A percentile compares a stretch with the other conserved stretches of the same genome.
These are phyloP conservation scores for Cheilosia soror DNA, from an alignment of 2,888 invertebrate genomes.

Conservation along the genomic window DNA sequence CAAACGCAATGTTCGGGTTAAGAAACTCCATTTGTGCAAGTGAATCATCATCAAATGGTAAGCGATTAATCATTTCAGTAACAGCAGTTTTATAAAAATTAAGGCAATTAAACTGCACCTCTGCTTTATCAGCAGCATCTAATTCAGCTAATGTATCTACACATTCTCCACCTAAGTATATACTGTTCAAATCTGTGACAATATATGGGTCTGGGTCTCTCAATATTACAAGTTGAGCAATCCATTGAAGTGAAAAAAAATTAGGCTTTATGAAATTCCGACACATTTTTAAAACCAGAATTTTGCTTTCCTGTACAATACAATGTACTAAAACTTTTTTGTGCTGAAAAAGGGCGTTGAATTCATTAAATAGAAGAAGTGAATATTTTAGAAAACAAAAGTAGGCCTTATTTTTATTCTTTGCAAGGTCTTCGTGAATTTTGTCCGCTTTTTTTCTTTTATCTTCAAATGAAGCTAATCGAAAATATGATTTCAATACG, in stretches of 20 bases:
- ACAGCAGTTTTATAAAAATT: constrained; percentile 3
- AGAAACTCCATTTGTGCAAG: constrained; percentile 13
- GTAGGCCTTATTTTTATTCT: constrained; percentile 2
- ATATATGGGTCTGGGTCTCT: not conserved
- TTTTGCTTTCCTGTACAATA: constrained; percentile 17
- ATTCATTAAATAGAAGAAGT: constrained; percentile 2
- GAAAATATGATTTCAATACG: constrained; percentile 7
- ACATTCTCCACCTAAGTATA: not conserved
- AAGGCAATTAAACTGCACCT: not conserved
- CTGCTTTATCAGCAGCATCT: not conserved
- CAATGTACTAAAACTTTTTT: constrained; percentile 16
- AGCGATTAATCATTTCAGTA: constrained; percentile 1
- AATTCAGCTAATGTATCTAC: not conserved
- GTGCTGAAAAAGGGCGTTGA: constrained; percentile 26
- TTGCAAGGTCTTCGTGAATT: constrained; percentile 8
- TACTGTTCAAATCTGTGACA: not conserved
- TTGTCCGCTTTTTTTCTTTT: constrained; percentile 10
- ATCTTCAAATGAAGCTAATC: constrained; percentile 8
- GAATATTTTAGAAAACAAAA: not conserved
- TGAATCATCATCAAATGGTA: constrained; percentile 9
- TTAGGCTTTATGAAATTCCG: not conserved
- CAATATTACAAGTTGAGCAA: not conserved
- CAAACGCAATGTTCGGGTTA: not conserved
- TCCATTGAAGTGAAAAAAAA: constrained; percentile 5
- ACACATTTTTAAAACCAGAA: not conserved